Base-by-base conservation (phyloP, 30 jellyfish, hydroid and myxozoan genomes). In the Rhopilema esculentum region DNA sequence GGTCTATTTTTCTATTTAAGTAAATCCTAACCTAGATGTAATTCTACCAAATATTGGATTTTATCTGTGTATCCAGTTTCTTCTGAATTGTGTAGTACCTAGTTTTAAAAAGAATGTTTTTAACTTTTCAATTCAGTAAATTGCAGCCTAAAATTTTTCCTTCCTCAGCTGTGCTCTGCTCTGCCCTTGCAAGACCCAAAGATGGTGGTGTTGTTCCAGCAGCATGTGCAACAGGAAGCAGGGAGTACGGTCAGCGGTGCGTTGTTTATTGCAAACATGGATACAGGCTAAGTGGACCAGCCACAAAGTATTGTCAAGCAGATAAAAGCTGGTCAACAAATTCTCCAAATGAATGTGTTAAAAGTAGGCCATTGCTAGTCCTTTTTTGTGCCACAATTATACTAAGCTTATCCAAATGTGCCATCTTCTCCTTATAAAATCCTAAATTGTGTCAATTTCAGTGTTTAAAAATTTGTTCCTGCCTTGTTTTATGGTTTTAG, bases 171-270 rank as follows among this genome's bases (percentile, higher is more conserved):
- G 99, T 89, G 27, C 95, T 83, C 22, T 96, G 99, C 69, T 94
- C 97, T 1, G 70, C 88, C 6, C 77, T 96, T 40, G 30, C 74
- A 6, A 79, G 97, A 68, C 99, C 99, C 22, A 82, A 75, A 69
- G 66, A 96, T 49, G 99, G 99, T 15, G 99, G 99, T 79, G 69
- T 96, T 0, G 95, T 87, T 33, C 99, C 99, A 23, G 76, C 96
- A 22, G 82, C 75, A 22, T 96, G 99, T 27, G 95, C 91, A 51
- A 51, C 89, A 20, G 91, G 91, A 9, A 66, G 24, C 16, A 80
- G 93, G 28, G 99, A 91, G 70, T 96, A 72, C 70, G 99, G 99
- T 25, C 99, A 96, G 61, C 93, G 99, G 72, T 96, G 99, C 71
- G 98, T 96, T 26, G 95, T 94, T 28, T 96, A 96, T 66, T 96